Conservation (phyloP, 2,113 vertebrate genomes). For the Glaucidium brasilianum region DNA sequence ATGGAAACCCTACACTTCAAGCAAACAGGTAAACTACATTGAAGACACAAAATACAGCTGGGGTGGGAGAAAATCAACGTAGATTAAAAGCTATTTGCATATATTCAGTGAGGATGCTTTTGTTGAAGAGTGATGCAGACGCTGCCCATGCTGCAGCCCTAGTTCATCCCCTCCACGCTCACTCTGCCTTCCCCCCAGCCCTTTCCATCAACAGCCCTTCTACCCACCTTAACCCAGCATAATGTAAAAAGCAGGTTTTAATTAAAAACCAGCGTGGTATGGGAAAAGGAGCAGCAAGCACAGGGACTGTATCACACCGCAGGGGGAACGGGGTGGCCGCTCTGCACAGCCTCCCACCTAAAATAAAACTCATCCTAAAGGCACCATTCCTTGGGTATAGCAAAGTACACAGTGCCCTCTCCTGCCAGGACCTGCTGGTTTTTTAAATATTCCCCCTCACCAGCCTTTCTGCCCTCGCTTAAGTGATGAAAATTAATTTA, state of each 20-base stretch:
- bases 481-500: background rate
- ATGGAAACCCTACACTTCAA: background rate
- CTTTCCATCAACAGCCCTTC: background rate
- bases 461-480: background rate
- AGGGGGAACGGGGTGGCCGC: accelerated
- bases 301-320: accelerated
- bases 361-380: accelerated
- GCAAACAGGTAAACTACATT: background rate
- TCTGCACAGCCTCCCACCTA: background rate
- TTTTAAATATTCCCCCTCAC: no score
- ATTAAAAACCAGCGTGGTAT: accelerated
- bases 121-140: accelerated
- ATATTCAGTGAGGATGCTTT: background rate
- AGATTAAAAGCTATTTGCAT: background rate
- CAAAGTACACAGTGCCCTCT: conserved; percentile 1
- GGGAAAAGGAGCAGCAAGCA: background rate
- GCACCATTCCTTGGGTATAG: accelerated
- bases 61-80: background rate
- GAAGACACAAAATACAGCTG: background rate
- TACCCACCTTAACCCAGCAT: accelerated
- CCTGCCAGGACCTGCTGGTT: background rate
- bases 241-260: accelerated
- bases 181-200: background rate
- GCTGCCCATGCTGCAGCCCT: background rate
- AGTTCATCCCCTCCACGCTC: accelerated